These are phyloP conservation scores for Syngnathus floridae DNA, from an alignment of 2,113 vertebrate genomes.

Conservation along the genomic window DNA sequence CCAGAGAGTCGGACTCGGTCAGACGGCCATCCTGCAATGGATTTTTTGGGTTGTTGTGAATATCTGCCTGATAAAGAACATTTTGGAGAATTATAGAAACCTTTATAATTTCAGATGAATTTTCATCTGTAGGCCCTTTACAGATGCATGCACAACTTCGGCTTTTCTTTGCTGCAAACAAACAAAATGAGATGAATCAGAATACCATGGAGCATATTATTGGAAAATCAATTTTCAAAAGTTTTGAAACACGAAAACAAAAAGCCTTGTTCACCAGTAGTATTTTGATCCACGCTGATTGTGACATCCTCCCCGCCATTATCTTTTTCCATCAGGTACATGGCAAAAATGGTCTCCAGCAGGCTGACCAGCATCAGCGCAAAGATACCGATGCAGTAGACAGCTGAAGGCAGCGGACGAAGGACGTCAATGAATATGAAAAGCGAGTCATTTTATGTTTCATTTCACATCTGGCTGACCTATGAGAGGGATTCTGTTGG, in stretches of 20 bases:
- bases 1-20: neutral
- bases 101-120: conserved; percentile 2
- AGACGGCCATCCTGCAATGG: neutral
- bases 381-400: conserved; percentile 66
- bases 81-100: neutral
- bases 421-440: neutral
- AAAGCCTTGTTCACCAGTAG: too few species aligned
- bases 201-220: too few species aligned
- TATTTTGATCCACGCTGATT: too few species aligned
- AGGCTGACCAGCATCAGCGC: conserved; percentile 69
- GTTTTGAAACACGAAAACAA: neutral
- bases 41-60: neutral
- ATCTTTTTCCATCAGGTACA: conserved; percentile 56
- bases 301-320: neutral
- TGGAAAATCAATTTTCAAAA: neutral
- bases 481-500: conserved; percentile 59
- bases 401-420: conserved; percentile 7
- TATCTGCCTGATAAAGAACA: neutral
- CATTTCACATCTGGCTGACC: conserved; percentile 30
- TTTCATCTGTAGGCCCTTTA: conserved; percentile 6
- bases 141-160: neutral
- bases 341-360: conserved; percentile 67
- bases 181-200: neutral
- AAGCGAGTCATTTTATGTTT: neutral
- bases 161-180: conserved; percentile 22